phyloP scores from a whole-genome alignment of 2,888 invertebrate species.

The Melinaea menophilus region DNA sequence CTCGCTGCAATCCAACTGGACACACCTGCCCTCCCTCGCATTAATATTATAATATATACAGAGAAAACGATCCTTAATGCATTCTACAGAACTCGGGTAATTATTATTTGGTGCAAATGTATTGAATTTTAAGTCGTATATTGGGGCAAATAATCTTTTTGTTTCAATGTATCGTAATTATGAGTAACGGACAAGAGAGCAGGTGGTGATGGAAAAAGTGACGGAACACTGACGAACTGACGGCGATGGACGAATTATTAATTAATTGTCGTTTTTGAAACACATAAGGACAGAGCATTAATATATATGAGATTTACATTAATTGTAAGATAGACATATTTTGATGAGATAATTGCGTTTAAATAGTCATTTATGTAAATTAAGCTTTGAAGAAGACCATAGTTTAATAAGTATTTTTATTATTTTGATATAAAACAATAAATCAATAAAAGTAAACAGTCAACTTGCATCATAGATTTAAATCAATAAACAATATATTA shows the following conservation, averaged over 20 bases:
- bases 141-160: constrained; percentile 64
- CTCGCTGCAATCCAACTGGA: constrained; percentile 61
- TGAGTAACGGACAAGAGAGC: constrained; percentile 51
- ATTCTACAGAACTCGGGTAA: constrained; percentile 64
- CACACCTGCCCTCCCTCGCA: constrained; percentile 55
- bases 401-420: too few species aligned
- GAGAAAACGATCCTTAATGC: constrained; percentile 61
- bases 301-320: too few species aligned
- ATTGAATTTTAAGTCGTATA: constrained; percentile 64
- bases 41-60: constrained; percentile 70
- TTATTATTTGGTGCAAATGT: constrained; percentile 75
- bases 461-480: background rate
- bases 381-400: too few species aligned
- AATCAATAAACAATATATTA: background rate
- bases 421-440: too few species aligned
- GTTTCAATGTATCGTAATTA: constrained; percentile 64
- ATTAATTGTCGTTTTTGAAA: background rate
- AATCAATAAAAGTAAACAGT: too few species aligned
- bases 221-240: constrained; percentile 53
- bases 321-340: too few species aligned
- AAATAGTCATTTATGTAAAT: too few species aligned
- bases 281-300: background rate
- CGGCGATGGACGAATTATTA: background rate
- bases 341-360: too few species aligned
- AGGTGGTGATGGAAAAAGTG: constrained; percentile 62